A percentile compares a stretch with the other conserved stretches of the same genome.
Evolutionary conservation across 2,113 vertebrate genomes (phyloP).

Genomic region (Actenoides hombroni): DNA sequence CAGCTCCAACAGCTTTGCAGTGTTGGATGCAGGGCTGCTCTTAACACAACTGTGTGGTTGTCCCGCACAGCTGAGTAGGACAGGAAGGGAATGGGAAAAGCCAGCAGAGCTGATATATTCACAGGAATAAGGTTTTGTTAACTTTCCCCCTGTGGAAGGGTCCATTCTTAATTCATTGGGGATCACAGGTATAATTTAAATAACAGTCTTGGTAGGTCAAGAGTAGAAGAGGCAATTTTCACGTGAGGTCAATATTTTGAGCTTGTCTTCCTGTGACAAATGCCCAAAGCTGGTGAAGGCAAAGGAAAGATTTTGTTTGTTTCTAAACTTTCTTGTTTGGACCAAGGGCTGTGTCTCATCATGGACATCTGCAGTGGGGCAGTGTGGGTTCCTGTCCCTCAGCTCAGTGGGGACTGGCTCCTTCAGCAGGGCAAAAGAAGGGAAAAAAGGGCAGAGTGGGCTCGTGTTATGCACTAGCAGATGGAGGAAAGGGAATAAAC

Average conservation of each 20-base stretch:
- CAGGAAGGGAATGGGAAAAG: not conserved
- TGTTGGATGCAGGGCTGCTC: fast-evolving
- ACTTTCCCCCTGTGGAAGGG: not conserved
- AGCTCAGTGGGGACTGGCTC: not conserved
- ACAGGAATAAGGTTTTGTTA: not conserved
- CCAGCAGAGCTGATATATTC: not conserved
- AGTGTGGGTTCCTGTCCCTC: not conserved
- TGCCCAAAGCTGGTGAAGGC: not conserved
- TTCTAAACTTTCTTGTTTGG: not conserved
- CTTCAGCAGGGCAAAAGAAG: not conserved
- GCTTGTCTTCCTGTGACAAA: not conserved
- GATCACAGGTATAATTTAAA: not conserved
- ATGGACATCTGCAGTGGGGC: not conserved
- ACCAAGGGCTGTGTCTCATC: not conserved
- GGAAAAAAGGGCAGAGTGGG: not conserved
- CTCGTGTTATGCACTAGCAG: not conserved
- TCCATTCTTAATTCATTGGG: not conserved
- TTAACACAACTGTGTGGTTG: fast-evolving
- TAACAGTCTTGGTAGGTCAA: not conserved
- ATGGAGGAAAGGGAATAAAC: slow-evolving; percentile 36
- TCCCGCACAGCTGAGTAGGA: not conserved
- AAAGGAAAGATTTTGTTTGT: not conserved
- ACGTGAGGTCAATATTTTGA: not conserved
- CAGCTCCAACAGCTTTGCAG: not conserved
- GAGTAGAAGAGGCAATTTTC: not conserved